Evolutionary conservation across 2,113 vertebrate genomes (phyloP), one percentile per base, ranked within the genome.

Genomic region (Nothoprocta pentlandii): DNA sequence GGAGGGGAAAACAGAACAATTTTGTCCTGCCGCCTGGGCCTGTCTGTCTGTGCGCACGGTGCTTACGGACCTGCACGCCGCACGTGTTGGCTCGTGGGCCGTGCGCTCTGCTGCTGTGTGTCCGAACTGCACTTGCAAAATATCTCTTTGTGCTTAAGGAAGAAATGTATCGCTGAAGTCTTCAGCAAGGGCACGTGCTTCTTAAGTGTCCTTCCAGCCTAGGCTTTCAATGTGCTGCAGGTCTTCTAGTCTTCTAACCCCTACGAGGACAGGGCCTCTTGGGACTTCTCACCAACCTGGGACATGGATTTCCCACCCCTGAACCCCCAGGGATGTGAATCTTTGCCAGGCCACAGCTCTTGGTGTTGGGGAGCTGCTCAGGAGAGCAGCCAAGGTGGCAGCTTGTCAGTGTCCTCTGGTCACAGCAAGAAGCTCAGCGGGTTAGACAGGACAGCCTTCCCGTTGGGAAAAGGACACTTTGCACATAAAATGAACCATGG

Each of bases 191-290:
- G 5, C 28, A 7, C 21, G 20, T 36, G 39, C 28, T 25, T 34
- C 73, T 21, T 46, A 46, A 46, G 51, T 2, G 4, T 34, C 58
- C 49, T 75, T 74, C 6, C 56, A 26, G 4, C 67, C 42, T 23
- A 32, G 9, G n/a, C n/a, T 61, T 17, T 2, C 59, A 62, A 54
- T 0, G 2, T 5, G 4, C 16, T 6, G 20, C 39, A 22, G 44
- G 9, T 71, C 58, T 71, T 6, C 0, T 51, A 81, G 36, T 39
- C 36, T 39, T 8, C 36, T 39, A 39, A 54, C 56, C 67, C 2
- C 0, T 0, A 1, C 49, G 4, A 44, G 15, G 77, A 17, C 32
- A 3, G 0, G 34, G 46, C 32, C 49, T 80, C 6, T 30, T 1
- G 2, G 80, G 30, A 56, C 46, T 26, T 25, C n/a, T 70, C n/a